Base-by-base conservation (phyloP, 2,113 vertebrate species). In the Hypocryptadius cinnamomeus region DNA sequence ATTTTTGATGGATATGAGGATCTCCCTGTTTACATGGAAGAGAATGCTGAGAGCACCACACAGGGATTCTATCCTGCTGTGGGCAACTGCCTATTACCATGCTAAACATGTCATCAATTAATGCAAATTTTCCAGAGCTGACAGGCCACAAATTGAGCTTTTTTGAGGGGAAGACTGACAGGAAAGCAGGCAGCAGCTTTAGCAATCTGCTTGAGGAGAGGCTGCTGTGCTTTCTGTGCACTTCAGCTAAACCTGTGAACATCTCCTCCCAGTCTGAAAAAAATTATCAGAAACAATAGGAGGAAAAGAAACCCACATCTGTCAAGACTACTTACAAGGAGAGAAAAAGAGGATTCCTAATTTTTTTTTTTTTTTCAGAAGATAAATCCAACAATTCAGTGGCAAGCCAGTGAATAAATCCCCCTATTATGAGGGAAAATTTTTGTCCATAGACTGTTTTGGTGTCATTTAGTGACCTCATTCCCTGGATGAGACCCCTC, bases 101-200 rank as follows among this genome's bases (percentile, higher is more conserved):
- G 91, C 82, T 90, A 89, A 91, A 83, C 82, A 53, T 78, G 51
- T n/a, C 42, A 94, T 94, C 94, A 85, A 90, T 92, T 68, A 64
- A 88, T 90, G 93, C 60, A 86, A 71, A 68, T 92, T 92, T 93
- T 39, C 40, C 53, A 45, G 93, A 88, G 79, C 35, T 86, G 93
- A 92, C 90, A 95, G 71, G 84, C 37, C 56, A 45, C 53, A 76
- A 63, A 78, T 48, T 59, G 57, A 59, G 68, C 8, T 35, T 74
- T 68, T 60, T 48, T 37, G 5, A 37, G 35, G 15, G 6, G 18
- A 45, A 42, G 18, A 63, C 23, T 79, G 74, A 80, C 91, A 93
- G 39, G 42, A 83, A 93, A 80, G 23, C 47, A 54, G 8, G 33
- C 53, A 79, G 44, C 60, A 84, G 59, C 20, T 90, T 88, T 17